phyloP scores from a whole-genome alignment of 1,140 invertebrate genomes.

The Coptotermes formosanus region DNA sequence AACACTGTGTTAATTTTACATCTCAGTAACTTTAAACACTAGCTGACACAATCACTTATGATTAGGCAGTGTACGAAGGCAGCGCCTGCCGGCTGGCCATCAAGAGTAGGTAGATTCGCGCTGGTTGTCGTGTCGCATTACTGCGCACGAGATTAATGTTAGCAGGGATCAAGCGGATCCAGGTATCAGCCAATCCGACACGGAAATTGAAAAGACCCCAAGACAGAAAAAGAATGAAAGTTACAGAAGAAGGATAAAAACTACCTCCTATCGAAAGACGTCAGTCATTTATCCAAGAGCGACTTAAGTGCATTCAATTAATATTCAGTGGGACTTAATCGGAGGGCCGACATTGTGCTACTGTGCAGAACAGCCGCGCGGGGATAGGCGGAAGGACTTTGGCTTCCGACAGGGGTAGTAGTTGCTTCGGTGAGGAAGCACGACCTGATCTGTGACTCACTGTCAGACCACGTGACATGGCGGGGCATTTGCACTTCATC shows the following conservation, averaged over 20 bases:
- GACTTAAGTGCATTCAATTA: background rate
- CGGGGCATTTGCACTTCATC: too few species aligned
- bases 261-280: background rate
- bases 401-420: too few species aligned
- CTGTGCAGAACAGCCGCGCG: too few species aligned
- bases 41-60: too few species aligned
- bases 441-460: too few species aligned
- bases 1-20: too few species aligned
- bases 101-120: background rate
- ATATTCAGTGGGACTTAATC: background rate
- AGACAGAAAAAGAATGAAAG: background rate
- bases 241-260: background rate
- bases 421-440: too few species aligned
- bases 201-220: background rate
- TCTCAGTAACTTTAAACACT: too few species aligned
- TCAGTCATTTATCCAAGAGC: background rate
- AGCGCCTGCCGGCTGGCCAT: background rate
- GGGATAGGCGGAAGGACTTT: too few species aligned
- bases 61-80: background rate
- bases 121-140: background rate
- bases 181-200: background rate
- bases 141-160: background rate
- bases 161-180: background rate
- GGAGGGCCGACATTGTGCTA: background rate
- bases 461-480: too few species aligned